Conservation (phyloP, 2,113 vertebrate genomes). For the Poeciliopsis retropinna region DNA sequence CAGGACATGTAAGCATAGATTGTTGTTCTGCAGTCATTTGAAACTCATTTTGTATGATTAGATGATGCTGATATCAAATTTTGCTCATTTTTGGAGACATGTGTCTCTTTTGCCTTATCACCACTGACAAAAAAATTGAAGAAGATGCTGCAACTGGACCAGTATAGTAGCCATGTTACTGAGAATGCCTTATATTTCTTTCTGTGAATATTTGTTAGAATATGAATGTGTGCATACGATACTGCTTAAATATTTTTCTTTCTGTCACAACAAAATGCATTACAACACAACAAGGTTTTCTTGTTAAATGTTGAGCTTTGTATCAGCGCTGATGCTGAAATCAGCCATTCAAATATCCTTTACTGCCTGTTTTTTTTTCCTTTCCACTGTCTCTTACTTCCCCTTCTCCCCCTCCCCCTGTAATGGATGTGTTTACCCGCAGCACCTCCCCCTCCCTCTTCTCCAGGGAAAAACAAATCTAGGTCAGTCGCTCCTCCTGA, state of each 20-base stretch:
- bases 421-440: conserved; percentile 78
- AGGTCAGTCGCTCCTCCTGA: conserved; percentile 85
- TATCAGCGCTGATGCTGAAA: conserved; percentile 59
- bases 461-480: conserved; percentile 79
- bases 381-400: conserved; percentile 39
- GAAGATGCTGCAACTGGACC: not conserved
- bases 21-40: not conserved
- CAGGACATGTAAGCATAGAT: not conserved
- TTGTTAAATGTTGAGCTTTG: conserved; percentile 40
- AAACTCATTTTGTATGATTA: not conserved
- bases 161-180: not conserved
- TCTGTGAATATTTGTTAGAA: not conserved
- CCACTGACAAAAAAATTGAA: conserved; percentile 28
- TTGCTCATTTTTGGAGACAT: not conserved
- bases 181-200: not conserved
- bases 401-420: conserved; percentile 51
- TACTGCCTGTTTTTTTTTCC: conserved; percentile 45
- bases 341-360: conserved; percentile 49
- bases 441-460: conserved; percentile 53
- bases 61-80: too few relatives aligned
- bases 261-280: conserved; percentile 18
- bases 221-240: not conserved
- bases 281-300: conserved; percentile 30
- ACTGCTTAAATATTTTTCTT: not conserved
- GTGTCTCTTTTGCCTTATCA: conserved; percentile 6